A percentile compares a stretch with the other conserved stretches of the same genome.
phyloP scores from a whole-genome alignment of 2,797 vertebrate species.

The Philypnodon macrostomus region DNA sequence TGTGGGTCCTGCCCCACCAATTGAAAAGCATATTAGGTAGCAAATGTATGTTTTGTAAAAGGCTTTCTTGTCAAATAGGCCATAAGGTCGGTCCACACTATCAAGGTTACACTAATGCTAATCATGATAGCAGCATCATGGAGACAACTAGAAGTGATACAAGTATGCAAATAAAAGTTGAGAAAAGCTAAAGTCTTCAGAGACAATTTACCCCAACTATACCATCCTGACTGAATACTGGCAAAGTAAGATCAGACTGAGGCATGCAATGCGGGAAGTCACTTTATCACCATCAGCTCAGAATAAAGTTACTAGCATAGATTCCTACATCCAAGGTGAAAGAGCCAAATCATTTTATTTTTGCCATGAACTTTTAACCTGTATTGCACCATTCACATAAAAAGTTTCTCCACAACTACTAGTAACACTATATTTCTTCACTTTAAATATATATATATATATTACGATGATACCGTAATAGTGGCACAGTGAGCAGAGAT shows the following conservation, averaged over 20 bases:
- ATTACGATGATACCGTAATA: background rate
- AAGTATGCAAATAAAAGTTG: too few species aligned
- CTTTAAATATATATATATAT: background rate
- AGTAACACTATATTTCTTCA: background rate
- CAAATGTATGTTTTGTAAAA: too few species aligned
- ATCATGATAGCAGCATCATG: too few species aligned
- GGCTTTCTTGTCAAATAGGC: too few species aligned
- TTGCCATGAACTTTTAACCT: conserved; percentile 4
- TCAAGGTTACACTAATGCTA: too few species aligned
- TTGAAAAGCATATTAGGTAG: too few species aligned
- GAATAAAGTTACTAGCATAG: background rate
- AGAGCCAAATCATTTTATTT: background rate
- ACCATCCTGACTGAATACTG: background rate
- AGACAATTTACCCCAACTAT: too few species aligned
- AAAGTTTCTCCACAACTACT: background rate
- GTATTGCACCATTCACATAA: background rate
- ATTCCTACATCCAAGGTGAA: background rate
- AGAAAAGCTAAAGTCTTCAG: background rate
- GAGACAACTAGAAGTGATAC: too few species aligned
- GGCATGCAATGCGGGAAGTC: background rate
- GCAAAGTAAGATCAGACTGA: background rate
- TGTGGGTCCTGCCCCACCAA: too few species aligned
- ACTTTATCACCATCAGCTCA: background rate
- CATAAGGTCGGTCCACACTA: too few species aligned
- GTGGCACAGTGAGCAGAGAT: background rate